These are phyloP conservation scores for Periparus ater DNA, from an alignment of 2,797 vertebrate genomes.

Conservation along the genomic window DNA sequence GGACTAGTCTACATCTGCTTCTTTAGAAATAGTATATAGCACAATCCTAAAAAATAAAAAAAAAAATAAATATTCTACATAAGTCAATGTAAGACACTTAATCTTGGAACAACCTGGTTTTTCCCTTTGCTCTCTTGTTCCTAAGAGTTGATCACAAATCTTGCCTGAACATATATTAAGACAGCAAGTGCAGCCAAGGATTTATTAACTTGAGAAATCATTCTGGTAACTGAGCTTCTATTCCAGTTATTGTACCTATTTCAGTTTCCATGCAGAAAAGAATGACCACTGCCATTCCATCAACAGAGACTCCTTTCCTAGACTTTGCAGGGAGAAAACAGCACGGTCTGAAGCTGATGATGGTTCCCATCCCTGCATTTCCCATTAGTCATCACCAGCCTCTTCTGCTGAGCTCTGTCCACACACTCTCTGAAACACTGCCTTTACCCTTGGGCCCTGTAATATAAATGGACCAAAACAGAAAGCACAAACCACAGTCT, in stretches of 20 bases:
- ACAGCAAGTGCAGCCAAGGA: slow-evolving; percentile 12
- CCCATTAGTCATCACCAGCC: neutral
- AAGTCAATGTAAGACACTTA: neutral
- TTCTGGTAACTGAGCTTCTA: neutral
- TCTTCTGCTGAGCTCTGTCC: neutral
- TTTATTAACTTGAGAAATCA: slow-evolving; percentile 54
- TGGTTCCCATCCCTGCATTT: neutral
- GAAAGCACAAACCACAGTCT: neutral
- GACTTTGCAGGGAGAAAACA: neutral
- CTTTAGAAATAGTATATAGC: slow-evolving; percentile 20
- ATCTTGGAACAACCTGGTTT: slow-evolving; percentile 9
- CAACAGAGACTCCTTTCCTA: neutral
- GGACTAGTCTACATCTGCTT: neutral
- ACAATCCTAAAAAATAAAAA: neutral
- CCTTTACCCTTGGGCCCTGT: neutral
- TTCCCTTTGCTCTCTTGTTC: slow-evolving; percentile 6
- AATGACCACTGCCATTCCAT: neutral
- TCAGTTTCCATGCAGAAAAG: neutral
- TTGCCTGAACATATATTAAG: neutral
- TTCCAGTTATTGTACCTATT: neutral
- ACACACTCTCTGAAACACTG: neutral
- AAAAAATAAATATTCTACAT: neutral
- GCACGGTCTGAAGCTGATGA: accelerated
- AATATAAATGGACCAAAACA: neutral
- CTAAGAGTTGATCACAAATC: neutral